Base-by-base conservation (phyloP, 2,113 vertebrate species). In the Dissostichus mawsoni region DNA sequence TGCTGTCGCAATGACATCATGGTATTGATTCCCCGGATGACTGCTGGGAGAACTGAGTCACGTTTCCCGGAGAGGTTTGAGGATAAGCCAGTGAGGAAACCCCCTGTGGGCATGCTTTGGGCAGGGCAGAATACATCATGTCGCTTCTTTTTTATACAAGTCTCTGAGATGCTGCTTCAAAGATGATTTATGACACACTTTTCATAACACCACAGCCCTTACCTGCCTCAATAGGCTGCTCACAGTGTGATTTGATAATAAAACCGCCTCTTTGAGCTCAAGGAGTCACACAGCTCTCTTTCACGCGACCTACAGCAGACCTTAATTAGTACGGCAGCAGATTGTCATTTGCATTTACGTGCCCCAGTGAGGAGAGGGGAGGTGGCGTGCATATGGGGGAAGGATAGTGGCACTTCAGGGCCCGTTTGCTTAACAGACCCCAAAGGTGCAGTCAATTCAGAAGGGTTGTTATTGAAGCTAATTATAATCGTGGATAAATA, bases 271-370 rank as follows among this genome's bases (percentile, higher is more conserved):
- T 63, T 41, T 55, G 52, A 86, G 79, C 87, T 86, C 18, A 1
- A 64, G 50, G 76, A 89, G 71, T 80, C 77, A 23, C 41, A 18
- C 64, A 25, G 75, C 85, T 78, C 82, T 82, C 73, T 61, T 67
- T 91, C 89, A 86, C 65, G 65, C 92, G 91, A 93, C 87, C 91
- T 58, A 41, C 36, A 41, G 36, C 36, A 76, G 68, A 80, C 82
- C 86, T 84, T 94, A 85, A 94, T 94, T 94, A 94, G 88, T 77
- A 74, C 52, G 61, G 77, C 74, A 92, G 72, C 94, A 94, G 92
- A 94, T 93, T 94, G 93, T 92, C 87, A 93, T 95, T 93, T 91
- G 89, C 91, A 94, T 93, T 81, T 77, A 68, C 8, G 85, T 82
- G 89, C 73, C 72, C 75, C 64, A 16, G 85, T 85, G 88, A 90